Conservation (phyloP, 2,888 invertebrate genomes). For the Andrena chrysosceles region DNA sequence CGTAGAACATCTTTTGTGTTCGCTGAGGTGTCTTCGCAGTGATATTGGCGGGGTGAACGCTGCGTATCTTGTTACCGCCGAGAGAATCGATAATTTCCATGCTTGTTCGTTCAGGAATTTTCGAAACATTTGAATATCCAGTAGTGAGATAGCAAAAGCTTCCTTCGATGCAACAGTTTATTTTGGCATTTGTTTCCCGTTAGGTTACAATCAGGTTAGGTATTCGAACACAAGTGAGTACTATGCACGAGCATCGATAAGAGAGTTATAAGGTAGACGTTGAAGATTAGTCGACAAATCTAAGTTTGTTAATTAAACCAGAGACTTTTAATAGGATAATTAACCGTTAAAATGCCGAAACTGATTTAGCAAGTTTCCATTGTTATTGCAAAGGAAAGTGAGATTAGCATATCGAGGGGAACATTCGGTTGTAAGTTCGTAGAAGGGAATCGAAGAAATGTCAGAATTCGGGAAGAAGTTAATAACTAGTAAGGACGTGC, state of each 20-base stretch:
- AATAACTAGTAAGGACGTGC: slow-evolving; percentile 76
- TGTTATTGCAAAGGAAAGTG: background rate
- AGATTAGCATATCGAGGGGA: background rate
- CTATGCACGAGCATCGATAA: slow-evolving; percentile 15
- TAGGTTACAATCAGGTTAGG: slow-evolving; percentile 37
- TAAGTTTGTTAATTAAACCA: background rate
- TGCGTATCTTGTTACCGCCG: slow-evolving; percentile 8
- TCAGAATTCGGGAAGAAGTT: slow-evolving; percentile 47
- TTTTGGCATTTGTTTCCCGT: background rate
- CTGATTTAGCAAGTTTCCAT: background rate
- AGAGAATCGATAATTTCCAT: slow-evolving; percentile 12
- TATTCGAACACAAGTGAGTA: slow-evolving; percentile 11
- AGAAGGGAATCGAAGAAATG: slow-evolving; percentile 23
- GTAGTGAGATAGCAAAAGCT: background rate
- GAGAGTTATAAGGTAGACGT: background rate
- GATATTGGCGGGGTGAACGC: slow-evolving; percentile 16
- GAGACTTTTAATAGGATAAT: background rate
- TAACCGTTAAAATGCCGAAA: background rate
- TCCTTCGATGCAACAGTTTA: background rate
- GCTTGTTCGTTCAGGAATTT: slow-evolving; percentile 16
- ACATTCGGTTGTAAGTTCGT: background rate
- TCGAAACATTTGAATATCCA: slow-evolving; percentile 26
- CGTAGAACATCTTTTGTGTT: slow-evolving; percentile 68
- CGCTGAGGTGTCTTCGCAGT: background rate
- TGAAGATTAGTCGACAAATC: background rate